phyloP scores from a whole-genome alignment of 2,888 invertebrate species.

The Sphinx pinastri region DNA sequence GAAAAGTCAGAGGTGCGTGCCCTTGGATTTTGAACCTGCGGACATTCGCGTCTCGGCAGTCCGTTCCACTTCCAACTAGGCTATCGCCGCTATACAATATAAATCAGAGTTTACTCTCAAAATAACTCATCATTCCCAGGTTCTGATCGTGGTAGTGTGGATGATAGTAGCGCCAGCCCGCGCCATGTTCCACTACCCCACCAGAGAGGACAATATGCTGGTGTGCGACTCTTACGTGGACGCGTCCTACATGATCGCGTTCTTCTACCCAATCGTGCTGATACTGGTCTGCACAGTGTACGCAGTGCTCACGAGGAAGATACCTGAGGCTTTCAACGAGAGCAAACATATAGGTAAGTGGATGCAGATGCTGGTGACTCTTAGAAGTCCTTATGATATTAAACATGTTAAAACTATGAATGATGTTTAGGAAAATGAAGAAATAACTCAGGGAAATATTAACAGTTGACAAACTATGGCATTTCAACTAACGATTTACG shows the following conservation, averaged over 20 bases:
- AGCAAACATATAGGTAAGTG: conserved; percentile 96
- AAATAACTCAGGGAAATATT: too few relatives aligned
- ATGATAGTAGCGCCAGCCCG: conserved; percentile 95
- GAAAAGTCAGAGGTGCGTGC: too few relatives aligned
- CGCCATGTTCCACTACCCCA: conserved; percentile 95
- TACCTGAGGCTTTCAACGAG: conserved; percentile 99
- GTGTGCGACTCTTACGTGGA: conserved; percentile 97
- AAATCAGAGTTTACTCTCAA: too few relatives aligned
- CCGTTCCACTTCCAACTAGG: too few relatives aligned
- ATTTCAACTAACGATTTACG: too few relatives aligned
- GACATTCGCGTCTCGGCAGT: too few relatives aligned
- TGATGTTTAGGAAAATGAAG: too few relatives aligned
- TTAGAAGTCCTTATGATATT: not conserved
- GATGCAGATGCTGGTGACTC: too few relatives aligned
- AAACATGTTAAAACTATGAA: not conserved
- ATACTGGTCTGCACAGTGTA: conserved; percentile 97
- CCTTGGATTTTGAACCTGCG: too few relatives aligned
- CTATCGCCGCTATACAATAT: too few relatives aligned
- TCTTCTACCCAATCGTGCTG: conserved; percentile 95
- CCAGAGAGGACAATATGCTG: conserved; percentile 95
- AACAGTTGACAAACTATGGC: too few relatives aligned
- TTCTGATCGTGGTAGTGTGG: conserved; percentile 95
- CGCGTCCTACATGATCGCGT: conserved; percentile 96
- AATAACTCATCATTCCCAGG: conserved; percentile 71
- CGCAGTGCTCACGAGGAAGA: conserved; percentile 97